phyloP scores from a whole-genome alignment of 2,797 vertebrate species.

The Tokudaia tokunoshimensis region DNA sequence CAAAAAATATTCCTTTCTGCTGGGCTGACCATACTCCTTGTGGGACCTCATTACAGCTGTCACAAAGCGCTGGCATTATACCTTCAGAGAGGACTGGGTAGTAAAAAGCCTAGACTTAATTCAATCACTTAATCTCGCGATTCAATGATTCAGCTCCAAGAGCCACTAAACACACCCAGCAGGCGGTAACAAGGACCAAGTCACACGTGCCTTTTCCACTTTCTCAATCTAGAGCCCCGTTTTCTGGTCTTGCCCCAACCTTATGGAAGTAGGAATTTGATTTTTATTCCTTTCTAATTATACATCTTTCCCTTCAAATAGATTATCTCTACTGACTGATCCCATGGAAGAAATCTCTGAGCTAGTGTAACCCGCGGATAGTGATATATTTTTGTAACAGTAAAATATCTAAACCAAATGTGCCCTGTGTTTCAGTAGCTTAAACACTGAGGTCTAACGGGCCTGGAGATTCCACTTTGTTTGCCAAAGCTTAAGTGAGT shows the following conservation, averaged over 20 bases:
- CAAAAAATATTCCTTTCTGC: background rate
- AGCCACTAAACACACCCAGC: background rate
- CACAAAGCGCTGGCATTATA: background rate
- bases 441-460: background rate
- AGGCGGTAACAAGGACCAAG: background rate
- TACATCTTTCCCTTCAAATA: background rate
- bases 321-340: background rate
- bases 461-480: conserved; percentile 33
- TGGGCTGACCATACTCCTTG: background rate
- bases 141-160: background rate
- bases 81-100: background rate
- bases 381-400: conserved; percentile 73
- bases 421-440: background rate
- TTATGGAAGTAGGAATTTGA: background rate
- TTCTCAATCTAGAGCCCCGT: background rate
- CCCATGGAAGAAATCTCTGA: background rate
- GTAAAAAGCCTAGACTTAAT: background rate
- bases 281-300: conserved; percentile 2
- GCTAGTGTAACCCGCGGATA: conserved; percentile 43
- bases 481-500: conserved; percentile 52
- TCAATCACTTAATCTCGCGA: background rate
- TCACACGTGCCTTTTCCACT: background rate
- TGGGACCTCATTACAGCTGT: background rate
- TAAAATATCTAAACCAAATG: conserved; percentile 71
- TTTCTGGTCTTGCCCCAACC: background rate